Evolutionary conservation across 1,140 invertebrate species (phyloP).

Genomic region (Drosophila jambulina): DNA sequence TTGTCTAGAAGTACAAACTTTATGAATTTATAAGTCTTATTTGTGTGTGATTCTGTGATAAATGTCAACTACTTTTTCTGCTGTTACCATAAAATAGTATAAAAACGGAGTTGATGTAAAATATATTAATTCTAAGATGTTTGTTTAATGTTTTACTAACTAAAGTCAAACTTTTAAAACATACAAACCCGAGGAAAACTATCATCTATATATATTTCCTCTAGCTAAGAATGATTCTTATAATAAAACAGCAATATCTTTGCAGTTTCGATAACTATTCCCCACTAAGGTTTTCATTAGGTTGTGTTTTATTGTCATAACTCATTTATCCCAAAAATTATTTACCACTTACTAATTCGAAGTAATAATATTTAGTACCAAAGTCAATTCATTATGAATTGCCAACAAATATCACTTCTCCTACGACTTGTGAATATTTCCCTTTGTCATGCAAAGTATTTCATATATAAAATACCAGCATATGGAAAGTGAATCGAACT

Average conservation of each 20-base stretch:
- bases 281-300: too few relatives aligned
- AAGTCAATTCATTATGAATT: background rate
- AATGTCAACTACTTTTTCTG: conserved; percentile 1
- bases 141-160: background rate
- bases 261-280: background rate
- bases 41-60: background rate
- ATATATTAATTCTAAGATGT: background rate
- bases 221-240: background rate
- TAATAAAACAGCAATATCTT: background rate
- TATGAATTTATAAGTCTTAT: background rate
- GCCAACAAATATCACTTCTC: conserved; percentile 10
- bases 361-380: background rate
- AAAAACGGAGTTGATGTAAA: background rate
- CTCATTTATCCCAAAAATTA: background rate
- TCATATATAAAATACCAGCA: conserved; percentile 1
- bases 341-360: background rate
- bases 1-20: too few relatives aligned
- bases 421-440: background rate
- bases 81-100: background rate
- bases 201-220: background rate
- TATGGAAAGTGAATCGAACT: conserved; percentile 12
- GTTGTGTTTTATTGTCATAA: background rate
- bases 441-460: conserved; percentile 25
- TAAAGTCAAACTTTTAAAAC: background rate
- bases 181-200: background rate